These are phyloP conservation scores for Leptothorax acervorum DNA, from an alignment of 2,888 invertebrate species.

Conservation along the genomic window DNA sequence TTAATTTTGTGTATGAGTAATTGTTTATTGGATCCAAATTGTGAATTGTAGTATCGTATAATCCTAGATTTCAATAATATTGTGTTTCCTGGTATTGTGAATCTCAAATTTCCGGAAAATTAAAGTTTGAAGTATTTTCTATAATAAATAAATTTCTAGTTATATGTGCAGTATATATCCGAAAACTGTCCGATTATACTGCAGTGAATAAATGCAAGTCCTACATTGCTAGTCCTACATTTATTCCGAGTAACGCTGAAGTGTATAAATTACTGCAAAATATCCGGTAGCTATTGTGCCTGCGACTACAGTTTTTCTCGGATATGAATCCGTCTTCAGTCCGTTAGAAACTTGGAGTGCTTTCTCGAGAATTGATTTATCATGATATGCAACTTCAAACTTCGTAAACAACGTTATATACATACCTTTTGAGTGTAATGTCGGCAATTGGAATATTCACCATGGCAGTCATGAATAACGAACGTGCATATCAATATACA, in stretches of 20 bases:
- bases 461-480: neutral
- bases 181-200: constrained; percentile 9
- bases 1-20: constrained; percentile 10
- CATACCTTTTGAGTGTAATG: constrained; percentile 17
- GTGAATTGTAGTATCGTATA: neutral
- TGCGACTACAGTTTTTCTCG: constrained; percentile 23
- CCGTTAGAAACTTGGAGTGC: constrained; percentile 28
- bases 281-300: constrained; percentile 19
- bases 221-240: neutral
- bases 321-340: constrained; percentile 35
- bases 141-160: neutral
- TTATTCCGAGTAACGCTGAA: constrained; percentile 3
- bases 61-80: neutral
- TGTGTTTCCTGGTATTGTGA: neutral
- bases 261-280: constrained; percentile 51
- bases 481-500: neutral
- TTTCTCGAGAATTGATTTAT: constrained; percentile 70
- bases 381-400: constrained; percentile 63
- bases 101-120: neutral
- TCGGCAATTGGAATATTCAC: constrained; percentile 18
- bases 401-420: constrained; percentile 64
- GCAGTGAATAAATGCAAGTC: constrained; percentile 20
- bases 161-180: neutral
- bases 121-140: neutral
- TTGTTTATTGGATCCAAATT: neutral